Evolutionary conservation across 1,140 invertebrate species (phyloP).

Genomic region (Temnothorax curvispinosus): DNA sequence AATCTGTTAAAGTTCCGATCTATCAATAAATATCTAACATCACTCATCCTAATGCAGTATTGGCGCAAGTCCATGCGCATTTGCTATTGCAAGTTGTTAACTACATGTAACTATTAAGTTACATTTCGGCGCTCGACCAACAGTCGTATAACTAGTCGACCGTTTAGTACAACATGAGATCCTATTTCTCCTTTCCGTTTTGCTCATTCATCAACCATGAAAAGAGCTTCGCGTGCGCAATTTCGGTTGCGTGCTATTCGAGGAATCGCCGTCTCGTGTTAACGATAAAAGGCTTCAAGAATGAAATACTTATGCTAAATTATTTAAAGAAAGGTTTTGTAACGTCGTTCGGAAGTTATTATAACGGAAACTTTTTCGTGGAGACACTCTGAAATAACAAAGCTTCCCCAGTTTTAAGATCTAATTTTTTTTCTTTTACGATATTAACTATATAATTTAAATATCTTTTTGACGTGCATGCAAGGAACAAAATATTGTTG

Average conservation of each 20-base stretch:
- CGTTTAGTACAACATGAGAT: slow-evolving; percentile 53
- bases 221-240: slow-evolving; percentile 61
- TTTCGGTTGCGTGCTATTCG: slow-evolving; percentile 54
- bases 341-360: neutral
- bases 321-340: slow-evolving; percentile 12
- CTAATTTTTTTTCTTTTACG: neutral
- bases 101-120: slow-evolving; percentile 51
- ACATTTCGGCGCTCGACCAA: slow-evolving; percentile 30
- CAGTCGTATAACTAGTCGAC: slow-evolving; percentile 17
- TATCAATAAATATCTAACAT: neutral
- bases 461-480: neutral
- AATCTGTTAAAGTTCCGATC: neutral
- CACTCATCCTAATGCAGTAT: neutral
- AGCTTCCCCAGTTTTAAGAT: neutral
- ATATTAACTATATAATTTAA: neutral
- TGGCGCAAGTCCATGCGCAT: neutral
- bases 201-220: slow-evolving; percentile 63
- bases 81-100: slow-evolving; percentile 29
- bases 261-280: slow-evolving; percentile 19
- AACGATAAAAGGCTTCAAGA: slow-evolving; percentile 51
- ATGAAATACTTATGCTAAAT: slow-evolving; percentile 43
- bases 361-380: neutral
- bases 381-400: neutral
- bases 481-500: neutral
- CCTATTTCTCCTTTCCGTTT: slow-evolving; percentile 57